Base-by-base conservation (phyloP, 2,888 invertebrate species). In the Anoplius nigerrimus region DNA sequence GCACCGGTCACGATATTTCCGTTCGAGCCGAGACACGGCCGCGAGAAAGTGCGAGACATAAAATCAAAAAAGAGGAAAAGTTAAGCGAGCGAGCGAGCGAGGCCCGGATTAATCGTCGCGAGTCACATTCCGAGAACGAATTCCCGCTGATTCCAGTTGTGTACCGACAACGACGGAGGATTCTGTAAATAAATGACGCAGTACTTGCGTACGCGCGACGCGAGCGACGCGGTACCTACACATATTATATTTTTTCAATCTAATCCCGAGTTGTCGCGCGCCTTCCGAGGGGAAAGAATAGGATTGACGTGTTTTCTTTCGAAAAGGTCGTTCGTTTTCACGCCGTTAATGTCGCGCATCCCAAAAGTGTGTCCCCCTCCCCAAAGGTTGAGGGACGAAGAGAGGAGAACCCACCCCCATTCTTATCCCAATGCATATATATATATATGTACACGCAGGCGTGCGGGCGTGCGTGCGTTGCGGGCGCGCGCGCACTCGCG, bases 201-300 rank as follows among this genome's bases (percentile, higher is more conserved):
- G 34, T 27, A n/a, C n/a, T n/a, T n/a, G 27, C 43, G 68, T 60
- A 62, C 56, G 62, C 56, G 52, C 48, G 54, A 54, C 57, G 62
- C 62, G n/a, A n/a, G n/a, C n/a, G n/a, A 60, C 59, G 48, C 66
- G 55, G 61, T 61, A 66, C 22, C 21, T 42, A 53, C 56, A 53
- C 56, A 51, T 48, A 48, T 48, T 73, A 74, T 76, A 75, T 78
- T 74, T 75, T 76, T 78, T 78, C 68, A 71, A 74, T 71, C 64
- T 68, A 55, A 76, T 74, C 69, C 64, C 66, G n/a, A 62, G 63
- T 69, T 55, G 58, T 66, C 67, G 55, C 56, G 56, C 24, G 54
- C 52, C 20, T 61, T 55, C 54, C 54, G 24, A 34, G 60, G 6
- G 24, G 16, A 46, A 46, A 57, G 22, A 48, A 48, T 48, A 48